Evolutionary conservation across 92 coral and sea anemone species (phyloP).

Genomic region (Actinostola sp.): DNA sequence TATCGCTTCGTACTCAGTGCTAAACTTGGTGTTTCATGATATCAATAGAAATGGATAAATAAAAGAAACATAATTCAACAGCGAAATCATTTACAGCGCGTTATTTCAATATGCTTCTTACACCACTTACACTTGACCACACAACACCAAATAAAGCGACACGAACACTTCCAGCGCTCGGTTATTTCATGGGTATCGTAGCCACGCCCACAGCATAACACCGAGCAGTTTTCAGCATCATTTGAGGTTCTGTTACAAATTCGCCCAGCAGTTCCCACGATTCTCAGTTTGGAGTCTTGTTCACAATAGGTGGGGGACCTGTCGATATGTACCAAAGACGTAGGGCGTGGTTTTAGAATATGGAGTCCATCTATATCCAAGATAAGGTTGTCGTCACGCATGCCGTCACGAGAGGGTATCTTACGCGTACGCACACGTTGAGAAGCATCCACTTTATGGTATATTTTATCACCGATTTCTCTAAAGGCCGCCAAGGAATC

Average conservation of each 20-base stretch:
- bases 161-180: constrained; percentile 49
- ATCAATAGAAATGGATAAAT: too few relatives aligned
- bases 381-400: constrained; percentile 43
- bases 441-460: constrained; percentile 17
- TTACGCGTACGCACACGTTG: constrained; percentile 39
- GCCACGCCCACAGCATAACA: constrained; percentile 84
- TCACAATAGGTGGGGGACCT: constrained; percentile 66
- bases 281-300: constrained; percentile 16
- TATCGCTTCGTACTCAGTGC: too few relatives aligned
- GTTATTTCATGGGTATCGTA: constrained; percentile 62
- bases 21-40: too few relatives aligned
- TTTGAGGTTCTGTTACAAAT: constrained; percentile 51
- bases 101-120: constrained; percentile 51
- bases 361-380: constrained; percentile 16
- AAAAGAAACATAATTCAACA: background rate
- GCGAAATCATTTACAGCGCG: constrained; percentile 67
- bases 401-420: constrained; percentile 43
- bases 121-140: constrained; percentile 75
- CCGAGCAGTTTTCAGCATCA: constrained; percentile 52
- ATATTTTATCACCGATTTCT: constrained; percentile 52
- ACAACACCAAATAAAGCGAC: constrained; percentile 87
- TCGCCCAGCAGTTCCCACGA: constrained; percentile 62
- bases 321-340: constrained; percentile 38
- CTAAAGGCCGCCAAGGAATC: constrained; percentile 63
- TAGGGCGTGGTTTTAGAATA: constrained; percentile 16